Evolutionary conservation across 2,797 vertebrate genomes (phyloP).

Genomic region (Aphelocoma californica): DNA sequence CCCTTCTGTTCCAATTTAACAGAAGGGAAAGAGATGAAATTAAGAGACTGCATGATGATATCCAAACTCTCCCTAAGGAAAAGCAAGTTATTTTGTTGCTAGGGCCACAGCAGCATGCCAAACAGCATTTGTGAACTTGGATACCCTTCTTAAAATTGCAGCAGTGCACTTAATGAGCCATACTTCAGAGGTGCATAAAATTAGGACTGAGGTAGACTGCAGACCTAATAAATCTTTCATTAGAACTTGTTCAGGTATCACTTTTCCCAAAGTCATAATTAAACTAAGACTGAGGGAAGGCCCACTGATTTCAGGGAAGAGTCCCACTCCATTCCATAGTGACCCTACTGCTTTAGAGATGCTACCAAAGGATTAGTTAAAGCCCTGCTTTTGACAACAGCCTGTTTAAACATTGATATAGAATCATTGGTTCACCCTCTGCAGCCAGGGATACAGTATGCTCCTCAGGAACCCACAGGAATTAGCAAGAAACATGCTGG

Average conservation of each 20-base stretch:
- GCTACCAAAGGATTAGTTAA: not conserved
- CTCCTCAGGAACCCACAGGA: not conserved
- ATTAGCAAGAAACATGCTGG: not conserved
- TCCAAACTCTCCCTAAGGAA: not conserved
- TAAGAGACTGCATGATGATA: not conserved
- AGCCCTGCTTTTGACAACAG: not conserved
- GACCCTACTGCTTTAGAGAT: not conserved
- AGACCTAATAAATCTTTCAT: not conserved
- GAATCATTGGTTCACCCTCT: not conserved
- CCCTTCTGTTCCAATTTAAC: not conserved
- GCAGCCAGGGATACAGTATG: not conserved
- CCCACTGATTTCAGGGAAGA: not conserved
- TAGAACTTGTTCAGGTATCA: not conserved
- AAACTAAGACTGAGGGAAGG: not conserved
- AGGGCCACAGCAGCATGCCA: not conserved
- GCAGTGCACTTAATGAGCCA: conserved; percentile 51
- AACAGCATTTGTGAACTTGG: conserved; percentile 5
- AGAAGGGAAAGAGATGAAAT: not conserved
- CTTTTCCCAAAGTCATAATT: not conserved
- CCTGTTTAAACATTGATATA: accelerated
- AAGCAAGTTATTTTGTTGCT: not conserved
- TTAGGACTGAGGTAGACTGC: not conserved
- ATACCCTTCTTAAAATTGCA: conserved; percentile 37
- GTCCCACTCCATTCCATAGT: not conserved
- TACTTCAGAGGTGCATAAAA: conserved; percentile 28